Evolutionary conservation across 2,888 invertebrate genomes (phyloP).

Genomic region (Drosophila fungiperda): DNA sequence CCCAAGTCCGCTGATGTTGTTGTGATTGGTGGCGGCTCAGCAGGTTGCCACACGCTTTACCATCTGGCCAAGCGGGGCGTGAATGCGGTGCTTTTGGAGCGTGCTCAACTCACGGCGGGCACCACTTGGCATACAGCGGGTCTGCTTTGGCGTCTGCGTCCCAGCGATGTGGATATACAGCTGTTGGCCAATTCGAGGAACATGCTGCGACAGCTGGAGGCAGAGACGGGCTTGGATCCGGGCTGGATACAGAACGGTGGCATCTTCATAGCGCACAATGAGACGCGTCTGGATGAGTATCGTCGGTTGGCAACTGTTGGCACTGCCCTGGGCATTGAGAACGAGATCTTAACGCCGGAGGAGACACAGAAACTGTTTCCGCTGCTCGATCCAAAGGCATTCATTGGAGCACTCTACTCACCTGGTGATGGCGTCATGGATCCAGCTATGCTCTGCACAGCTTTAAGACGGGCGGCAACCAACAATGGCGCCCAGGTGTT

Average conservation of each 20-base stretch:
- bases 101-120: constrained; percentile 88
- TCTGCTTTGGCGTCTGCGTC: constrained; percentile 93
- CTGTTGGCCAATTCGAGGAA: constrained; percentile 90
- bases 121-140: constrained; percentile 87
- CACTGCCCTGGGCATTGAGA: constrained; percentile 91
- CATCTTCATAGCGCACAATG: constrained; percentile 92
- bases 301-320: constrained; percentile 92
- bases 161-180: constrained; percentile 94
- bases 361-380: constrained; percentile 93
- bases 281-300: constrained; percentile 93
- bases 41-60: constrained; percentile 92
- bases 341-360: constrained; percentile 89
- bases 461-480: constrained; percentile 90
- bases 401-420: constrained; percentile 91
- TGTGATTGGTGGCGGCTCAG: constrained; percentile 93
- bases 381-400: constrained; percentile 90
- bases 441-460: constrained; percentile 92
- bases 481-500: constrained; percentile 90
- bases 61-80: constrained; percentile 74
- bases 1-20: constrained; percentile 89
- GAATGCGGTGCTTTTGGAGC: constrained; percentile 91
- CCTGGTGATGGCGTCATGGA: constrained; percentile 94
- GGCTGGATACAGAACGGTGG: constrained; percentile 97
- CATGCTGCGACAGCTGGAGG: constrained; percentile 89
- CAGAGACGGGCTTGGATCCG: constrained; percentile 92